Evolutionary conservation across 2,113 vertebrate species (phyloP).

Genomic region (Corynorhinus townsendii): DNA sequence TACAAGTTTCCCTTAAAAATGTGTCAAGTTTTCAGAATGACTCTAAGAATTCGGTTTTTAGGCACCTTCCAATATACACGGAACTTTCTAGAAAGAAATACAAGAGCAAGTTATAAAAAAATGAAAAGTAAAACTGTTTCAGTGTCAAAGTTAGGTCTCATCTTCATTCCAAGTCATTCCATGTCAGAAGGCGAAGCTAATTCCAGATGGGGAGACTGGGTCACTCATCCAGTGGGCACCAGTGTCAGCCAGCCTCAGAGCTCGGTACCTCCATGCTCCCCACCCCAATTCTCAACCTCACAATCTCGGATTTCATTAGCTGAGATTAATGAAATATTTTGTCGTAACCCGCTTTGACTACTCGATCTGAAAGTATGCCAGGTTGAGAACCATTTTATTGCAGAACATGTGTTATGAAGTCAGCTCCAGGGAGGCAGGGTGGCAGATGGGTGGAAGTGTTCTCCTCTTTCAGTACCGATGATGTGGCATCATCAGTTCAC

Average conservation of each 20-base stretch:
- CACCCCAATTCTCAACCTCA: background rate
- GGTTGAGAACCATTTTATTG: fast-evolving
- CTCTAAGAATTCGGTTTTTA: background rate
- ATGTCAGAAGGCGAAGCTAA: background rate
- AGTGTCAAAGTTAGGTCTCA: background rate
- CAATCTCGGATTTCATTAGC: background rate
- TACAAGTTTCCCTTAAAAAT: background rate
- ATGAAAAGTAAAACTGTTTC: background rate
- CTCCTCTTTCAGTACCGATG: background rate
- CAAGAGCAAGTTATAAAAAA: background rate
- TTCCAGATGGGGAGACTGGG: background rate
- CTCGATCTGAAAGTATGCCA: fast-evolving
- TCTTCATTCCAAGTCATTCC: background rate
- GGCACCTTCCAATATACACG: background rate
- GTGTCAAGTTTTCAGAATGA: background rate
- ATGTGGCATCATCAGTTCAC: fast-evolving
- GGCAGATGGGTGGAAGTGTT: fast-evolving
- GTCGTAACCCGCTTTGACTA: background rate
- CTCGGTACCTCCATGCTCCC: too few species aligned
- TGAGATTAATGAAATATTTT: background rate
- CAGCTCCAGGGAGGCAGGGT: fast-evolving
- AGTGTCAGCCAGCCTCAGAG: fast-evolving
- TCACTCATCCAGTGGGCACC: background rate
- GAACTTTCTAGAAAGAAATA: background rate
- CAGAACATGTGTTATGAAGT: background rate